phyloP scores from a whole-genome alignment of 2,888 invertebrate species.

The Lasioglossum oenotherae region DNA sequence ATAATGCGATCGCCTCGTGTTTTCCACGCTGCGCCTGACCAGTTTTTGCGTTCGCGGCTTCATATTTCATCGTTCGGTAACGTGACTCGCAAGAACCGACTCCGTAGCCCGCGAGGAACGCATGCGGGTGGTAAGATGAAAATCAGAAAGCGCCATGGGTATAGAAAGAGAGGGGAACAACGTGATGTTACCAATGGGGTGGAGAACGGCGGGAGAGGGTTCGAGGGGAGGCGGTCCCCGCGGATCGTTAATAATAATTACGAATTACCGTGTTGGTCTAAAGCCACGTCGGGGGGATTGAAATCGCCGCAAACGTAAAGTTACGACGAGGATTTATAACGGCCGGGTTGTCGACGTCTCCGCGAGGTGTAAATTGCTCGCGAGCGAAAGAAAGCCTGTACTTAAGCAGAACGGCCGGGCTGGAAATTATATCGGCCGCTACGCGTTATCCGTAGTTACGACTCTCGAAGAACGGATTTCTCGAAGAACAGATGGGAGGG shows the following conservation, averaged over 20 bases:
- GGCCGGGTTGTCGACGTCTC: constrained; percentile 24
- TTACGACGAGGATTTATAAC: constrained; percentile 82
- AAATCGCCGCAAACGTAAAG: constrained; percentile 82
- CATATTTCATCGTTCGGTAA: constrained; percentile 70
- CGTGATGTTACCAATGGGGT: background rate
- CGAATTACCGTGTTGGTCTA: constrained; percentile 79
- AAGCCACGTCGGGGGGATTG: constrained; percentile 78
- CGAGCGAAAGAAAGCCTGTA: constrained; percentile 60
- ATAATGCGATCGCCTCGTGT: constrained; percentile 61
- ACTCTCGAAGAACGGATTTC: constrained; percentile 12
- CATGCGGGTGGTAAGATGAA: constrained; percentile 46
- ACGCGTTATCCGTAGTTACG: constrained; percentile 51
- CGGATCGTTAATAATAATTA: constrained; percentile 83
- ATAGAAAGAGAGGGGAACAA: background rate
- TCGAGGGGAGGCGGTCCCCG: constrained; percentile 50
- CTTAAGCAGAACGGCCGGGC: constrained; percentile 48
- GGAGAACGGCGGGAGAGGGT: background rate
- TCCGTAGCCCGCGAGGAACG: constrained; percentile 23
- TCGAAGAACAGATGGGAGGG: background rate
- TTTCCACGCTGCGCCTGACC: constrained; percentile 44
- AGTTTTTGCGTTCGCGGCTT: constrained; percentile 51
- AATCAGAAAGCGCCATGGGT: constrained; percentile 47
- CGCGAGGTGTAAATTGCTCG: constrained; percentile 61
- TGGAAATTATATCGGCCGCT: constrained; percentile 58
- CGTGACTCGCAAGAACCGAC: constrained; percentile 53